phyloP scores from a whole-genome alignment of 2,797 vertebrate species.

The Pangasius mekongensis region DNA sequence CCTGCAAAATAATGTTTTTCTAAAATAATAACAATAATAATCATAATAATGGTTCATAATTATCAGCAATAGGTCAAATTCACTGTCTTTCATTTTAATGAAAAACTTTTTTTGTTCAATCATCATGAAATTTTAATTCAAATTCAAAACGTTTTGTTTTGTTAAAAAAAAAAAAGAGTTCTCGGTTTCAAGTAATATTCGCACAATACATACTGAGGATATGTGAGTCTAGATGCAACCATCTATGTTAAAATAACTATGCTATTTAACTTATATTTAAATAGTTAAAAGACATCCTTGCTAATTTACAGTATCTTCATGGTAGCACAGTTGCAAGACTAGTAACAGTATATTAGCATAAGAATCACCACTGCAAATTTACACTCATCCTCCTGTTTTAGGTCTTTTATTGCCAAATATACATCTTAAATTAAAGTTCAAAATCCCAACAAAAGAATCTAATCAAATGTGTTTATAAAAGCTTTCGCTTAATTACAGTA shows the following conservation, averaged over 20 bases:
- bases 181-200: not conserved
- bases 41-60: not conserved
- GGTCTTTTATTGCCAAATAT: not conserved
- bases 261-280: not conserved
- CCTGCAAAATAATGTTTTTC: not conserved
- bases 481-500: not conserved
- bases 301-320: not conserved
- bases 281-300: not conserved
- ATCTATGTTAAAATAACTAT: not conserved
- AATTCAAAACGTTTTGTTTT: not conserved
- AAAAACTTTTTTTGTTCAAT: no score
- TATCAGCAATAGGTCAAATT: not conserved
- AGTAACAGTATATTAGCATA: not conserved
- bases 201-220: not conserved
- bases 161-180: not conserved
- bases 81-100: not conserved
- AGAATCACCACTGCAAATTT: not conserved
- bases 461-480: not conserved
- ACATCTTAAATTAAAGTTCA: not conserved
- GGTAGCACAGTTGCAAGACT: not conserved
- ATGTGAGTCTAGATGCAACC: not conserved
- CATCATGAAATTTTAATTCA: no score
- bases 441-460: not conserved
- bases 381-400: not conserved
- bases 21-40: no score